Percentiles rank a stretch among this genome's conserved stretches.
Conservation (phyloP, 2,113 vertebrate species). For the Corythornis cristatus region DNA sequence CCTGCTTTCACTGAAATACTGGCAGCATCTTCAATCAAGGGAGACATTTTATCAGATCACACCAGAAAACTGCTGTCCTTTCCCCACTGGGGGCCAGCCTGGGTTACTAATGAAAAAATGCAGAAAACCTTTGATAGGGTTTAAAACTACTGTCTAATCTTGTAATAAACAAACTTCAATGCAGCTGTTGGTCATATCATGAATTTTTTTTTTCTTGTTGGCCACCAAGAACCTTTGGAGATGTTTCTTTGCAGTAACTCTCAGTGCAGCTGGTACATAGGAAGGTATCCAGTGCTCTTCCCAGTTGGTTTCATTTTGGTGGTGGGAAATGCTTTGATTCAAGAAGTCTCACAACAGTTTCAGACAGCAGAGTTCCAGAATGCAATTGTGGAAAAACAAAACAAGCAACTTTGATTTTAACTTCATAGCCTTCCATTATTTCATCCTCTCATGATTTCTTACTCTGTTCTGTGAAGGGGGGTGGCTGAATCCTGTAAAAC, state of each 20-base stretch:
- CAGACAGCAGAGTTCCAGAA: not conserved
- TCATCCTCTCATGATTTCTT: not conserved
- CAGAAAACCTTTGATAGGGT: not conserved
- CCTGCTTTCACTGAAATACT: not conserved
- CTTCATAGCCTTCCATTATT: not conserved
- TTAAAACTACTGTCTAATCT: not conserved
- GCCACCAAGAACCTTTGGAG: not conserved
- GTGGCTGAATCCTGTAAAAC: no score
- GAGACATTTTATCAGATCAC: not conserved
- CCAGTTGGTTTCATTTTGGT: not conserved
- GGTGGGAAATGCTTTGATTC: not conserved
- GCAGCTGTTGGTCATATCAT: not conserved
- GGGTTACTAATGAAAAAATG: not conserved
- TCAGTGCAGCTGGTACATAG: not conserved
- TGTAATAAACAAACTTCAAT: not conserved
- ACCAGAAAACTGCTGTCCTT: not conserved
- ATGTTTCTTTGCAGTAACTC: not conserved
- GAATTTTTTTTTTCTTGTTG: not conserved
- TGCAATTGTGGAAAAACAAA: not conserved
- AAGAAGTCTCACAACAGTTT: not conserved
- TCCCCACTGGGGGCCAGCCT: not conserved
- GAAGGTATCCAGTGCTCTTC: not conserved
- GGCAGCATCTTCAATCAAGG: not conserved
- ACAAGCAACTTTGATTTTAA: not conserved
- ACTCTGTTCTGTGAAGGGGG: not conserved